Conservation (phyloP, 2,888 invertebrate genomes). For the Saturnia japonica region DNA sequence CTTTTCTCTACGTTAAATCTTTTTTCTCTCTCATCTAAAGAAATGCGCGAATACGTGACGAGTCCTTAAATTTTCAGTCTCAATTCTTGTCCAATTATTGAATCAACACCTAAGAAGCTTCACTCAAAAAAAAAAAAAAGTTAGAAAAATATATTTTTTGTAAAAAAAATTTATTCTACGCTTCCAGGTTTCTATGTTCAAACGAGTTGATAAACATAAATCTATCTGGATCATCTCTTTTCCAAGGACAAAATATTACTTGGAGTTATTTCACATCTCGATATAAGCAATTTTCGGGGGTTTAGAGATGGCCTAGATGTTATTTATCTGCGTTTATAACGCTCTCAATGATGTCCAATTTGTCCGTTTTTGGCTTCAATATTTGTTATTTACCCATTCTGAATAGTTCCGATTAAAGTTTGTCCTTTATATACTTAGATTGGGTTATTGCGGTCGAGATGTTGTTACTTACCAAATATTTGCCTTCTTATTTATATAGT, state of each 20-base stretch:
- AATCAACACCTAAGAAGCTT: no score
- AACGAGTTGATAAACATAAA: background rate
- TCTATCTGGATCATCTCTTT: background rate
- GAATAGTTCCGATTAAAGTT: background rate
- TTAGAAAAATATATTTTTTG: no score
- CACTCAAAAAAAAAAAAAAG: no score
- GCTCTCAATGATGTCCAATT: slow-evolving; percentile 6
- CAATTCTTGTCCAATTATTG: no score
- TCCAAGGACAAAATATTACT: background rate
- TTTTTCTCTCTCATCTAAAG: no score
- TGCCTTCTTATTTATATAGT: background rate
- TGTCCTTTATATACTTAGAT: background rate
- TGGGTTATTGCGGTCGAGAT: background rate
- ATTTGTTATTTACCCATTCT: slow-evolving; percentile 1
- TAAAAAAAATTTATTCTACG: no score
- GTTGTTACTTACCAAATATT: background rate
- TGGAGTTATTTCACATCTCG: background rate
- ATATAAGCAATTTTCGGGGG: slow-evolving; percentile 7
- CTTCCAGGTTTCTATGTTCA: no score
- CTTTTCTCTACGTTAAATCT: no score
- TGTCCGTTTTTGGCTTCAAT: background rate
- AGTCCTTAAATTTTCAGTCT: no score
- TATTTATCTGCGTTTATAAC: slow-evolving; percentile 12
- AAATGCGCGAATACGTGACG: no score
- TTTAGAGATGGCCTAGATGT: background rate